Evolutionary conservation across 30 jellyfish, hydroid and myxozoan genomes (phyloP).

Genomic region (Pseudorhiza aurosa): DNA sequence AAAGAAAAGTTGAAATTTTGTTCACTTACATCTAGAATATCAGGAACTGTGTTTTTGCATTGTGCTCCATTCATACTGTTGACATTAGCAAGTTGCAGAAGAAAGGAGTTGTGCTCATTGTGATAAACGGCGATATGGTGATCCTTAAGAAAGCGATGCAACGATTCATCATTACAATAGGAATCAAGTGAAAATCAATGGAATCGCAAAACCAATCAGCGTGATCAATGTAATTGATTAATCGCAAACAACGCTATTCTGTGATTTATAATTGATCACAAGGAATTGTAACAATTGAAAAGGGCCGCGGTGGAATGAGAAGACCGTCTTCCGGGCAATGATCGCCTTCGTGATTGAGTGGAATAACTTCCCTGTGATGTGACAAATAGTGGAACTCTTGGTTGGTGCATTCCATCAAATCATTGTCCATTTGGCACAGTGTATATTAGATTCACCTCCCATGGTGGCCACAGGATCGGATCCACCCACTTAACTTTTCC

Average conservation of each 20-base stretch:
- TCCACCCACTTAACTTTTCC: too few species aligned
- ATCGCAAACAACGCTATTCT: not conserved
- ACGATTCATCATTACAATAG: not conserved
- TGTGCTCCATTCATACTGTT: slow-evolving; percentile 79
- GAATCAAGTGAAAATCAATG: not conserved
- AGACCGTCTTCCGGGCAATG: too few species aligned
- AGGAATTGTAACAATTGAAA: not conserved
- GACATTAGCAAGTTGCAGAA: slow-evolving; percentile 80
- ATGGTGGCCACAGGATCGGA: too few species aligned
- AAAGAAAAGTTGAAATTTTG: too few species aligned
- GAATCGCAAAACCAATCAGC: not conserved
- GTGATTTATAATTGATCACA: not conserved
- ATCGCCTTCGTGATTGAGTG: too few species aligned
- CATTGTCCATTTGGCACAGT: too few species aligned
- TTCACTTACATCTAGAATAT: slow-evolving; percentile 71
- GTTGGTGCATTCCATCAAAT: too few species aligned
- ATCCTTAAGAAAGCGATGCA: slow-evolving; percentile 24
- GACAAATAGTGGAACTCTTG: too few species aligned
- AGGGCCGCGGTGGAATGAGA: too few species aligned
- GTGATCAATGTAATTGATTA: not conserved
- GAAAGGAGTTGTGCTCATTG: slow-evolving; percentile 89
- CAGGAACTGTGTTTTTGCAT: slow-evolving; percentile 79
- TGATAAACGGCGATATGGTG: slow-evolving; percentile 74
- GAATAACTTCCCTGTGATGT: too few species aligned
- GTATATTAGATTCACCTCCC: too few species aligned